Percentiles rank a stretch among this genome's conserved stretches.
phyloP scores from a whole-genome alignment of 92 coral and sea anemone species.

The Umimayanthus chanpuru region DNA sequence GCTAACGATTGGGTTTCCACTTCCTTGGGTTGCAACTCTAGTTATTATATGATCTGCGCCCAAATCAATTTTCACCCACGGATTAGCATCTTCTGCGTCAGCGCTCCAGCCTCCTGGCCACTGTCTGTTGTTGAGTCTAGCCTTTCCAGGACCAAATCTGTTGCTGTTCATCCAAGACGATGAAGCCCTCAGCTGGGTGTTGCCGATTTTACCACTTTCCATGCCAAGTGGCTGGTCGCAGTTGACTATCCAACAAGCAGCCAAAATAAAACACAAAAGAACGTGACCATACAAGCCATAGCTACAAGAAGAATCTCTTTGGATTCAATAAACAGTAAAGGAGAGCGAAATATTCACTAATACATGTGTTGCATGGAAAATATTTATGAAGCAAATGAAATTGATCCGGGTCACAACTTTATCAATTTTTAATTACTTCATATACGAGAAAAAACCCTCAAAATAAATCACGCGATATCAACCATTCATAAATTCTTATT shows the following conservation, averaged over 20 bases:
- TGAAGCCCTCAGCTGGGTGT: conserved; percentile 66
- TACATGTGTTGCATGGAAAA: too few species aligned
- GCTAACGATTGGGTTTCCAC: conserved; percentile 61
- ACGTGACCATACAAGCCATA: too few species aligned
- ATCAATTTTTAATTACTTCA: too few species aligned
- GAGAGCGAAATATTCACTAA: too few species aligned
- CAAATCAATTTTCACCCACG: conserved; percentile 68
- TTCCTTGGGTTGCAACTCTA: conserved; percentile 75
- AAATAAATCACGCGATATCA: too few species aligned
- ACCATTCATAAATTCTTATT: too few species aligned
- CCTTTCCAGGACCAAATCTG: conserved; percentile 69
- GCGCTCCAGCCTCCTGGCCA: conserved; percentile 85
- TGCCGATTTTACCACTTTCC: conserved; percentile 54
- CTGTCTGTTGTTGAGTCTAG: conserved; percentile 62
- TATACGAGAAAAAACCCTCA: too few species aligned
- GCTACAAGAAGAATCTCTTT: too few species aligned
- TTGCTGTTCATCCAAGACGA: conserved; percentile 62
- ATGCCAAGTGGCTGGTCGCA: conserved; percentile 72
- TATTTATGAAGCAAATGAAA: too few species aligned
- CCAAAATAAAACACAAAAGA: too few species aligned
- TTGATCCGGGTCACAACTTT: too few species aligned
- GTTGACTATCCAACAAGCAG: background rate
- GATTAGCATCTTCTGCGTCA: conserved; percentile 60
- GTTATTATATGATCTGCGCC: conserved; percentile 43
- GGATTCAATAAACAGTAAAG: too few species aligned